These are phyloP conservation scores for Brachymystax lenok DNA, from an alignment of 2,797 vertebrate species.

Conservation along the genomic window DNA sequence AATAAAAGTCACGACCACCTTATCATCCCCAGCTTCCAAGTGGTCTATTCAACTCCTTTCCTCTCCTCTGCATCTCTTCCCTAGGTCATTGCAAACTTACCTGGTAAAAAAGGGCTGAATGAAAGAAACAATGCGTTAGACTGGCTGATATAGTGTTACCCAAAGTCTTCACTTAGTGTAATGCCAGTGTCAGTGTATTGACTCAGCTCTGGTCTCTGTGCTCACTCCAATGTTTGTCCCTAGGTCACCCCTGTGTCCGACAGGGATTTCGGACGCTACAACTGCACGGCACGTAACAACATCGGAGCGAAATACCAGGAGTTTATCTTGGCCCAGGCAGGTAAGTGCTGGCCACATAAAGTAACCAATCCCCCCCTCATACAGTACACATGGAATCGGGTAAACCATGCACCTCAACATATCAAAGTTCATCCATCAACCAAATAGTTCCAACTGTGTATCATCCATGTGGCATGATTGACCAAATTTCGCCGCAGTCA, in stretches of 20 bases:
- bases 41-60: too few species aligned
- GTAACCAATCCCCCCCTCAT: not conserved
- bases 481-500: not conserved
- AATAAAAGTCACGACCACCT: too few species aligned
- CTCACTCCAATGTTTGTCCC: not conserved
- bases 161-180: not conserved
- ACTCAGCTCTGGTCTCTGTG: not conserved
- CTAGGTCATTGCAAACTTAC: too few species aligned
- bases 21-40: too few species aligned
- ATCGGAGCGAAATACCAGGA: slow-evolving; percentile 93
- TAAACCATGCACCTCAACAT: not conserved
- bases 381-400: not conserved
- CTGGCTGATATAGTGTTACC: not conserved
- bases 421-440: not conserved
- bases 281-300: slow-evolving; percentile 95
- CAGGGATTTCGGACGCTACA: slow-evolving; percentile 93
- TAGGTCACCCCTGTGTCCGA: slow-evolving; percentile 95
- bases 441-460: not conserved
- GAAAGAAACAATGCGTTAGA: too few species aligned
- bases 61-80: too few species aligned
- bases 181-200: not conserved
- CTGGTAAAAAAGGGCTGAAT: too few species aligned
- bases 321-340: slow-evolving; percentile 93
- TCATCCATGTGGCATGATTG: not conserved
- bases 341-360: slow-evolving; percentile 74